Conservation (phyloP, 2,113 vertebrate genomes). For the Aplodontia rufa region DNA sequence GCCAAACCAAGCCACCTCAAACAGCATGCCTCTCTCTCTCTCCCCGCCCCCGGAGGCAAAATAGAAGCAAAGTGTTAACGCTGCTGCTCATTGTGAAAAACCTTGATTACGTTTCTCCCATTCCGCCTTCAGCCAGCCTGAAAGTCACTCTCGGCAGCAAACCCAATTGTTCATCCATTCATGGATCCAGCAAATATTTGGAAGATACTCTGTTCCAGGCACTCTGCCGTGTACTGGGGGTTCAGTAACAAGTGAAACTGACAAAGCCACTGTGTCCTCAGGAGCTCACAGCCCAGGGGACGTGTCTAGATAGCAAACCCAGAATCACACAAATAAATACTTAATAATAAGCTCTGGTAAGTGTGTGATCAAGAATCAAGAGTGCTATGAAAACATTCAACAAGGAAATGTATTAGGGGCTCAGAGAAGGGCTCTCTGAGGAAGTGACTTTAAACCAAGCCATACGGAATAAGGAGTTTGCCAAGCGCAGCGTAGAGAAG, state of each 20-base stretch:
- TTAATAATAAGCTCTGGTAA: conserved; percentile 16
- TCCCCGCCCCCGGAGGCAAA: neutral
- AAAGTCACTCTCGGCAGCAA: neutral
- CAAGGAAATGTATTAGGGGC: neutral
- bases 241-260: neutral
- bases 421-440: neutral
- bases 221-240: neutral
- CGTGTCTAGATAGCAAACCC: neutral
- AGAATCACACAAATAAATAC: neutral
- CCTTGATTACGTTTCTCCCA: neutral
- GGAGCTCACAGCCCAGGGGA: neutral
- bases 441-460: conserved; percentile 29
- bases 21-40: neutral
- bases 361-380: neutral
- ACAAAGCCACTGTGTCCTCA: neutral
- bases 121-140: neutral
- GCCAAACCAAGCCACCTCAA: neutral
- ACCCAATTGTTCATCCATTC: neutral
- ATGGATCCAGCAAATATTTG: neutral
- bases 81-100: neutral
- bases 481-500: neutral
- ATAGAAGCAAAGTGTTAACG: neutral
- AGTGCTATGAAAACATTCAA: neutral
- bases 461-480: neutral
- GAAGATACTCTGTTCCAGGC: neutral